Evolutionary conservation across 2,113 vertebrate genomes (phyloP), one percentile per base, ranked within the genome.

Genomic region (Rutilus rutilus): DNA sequence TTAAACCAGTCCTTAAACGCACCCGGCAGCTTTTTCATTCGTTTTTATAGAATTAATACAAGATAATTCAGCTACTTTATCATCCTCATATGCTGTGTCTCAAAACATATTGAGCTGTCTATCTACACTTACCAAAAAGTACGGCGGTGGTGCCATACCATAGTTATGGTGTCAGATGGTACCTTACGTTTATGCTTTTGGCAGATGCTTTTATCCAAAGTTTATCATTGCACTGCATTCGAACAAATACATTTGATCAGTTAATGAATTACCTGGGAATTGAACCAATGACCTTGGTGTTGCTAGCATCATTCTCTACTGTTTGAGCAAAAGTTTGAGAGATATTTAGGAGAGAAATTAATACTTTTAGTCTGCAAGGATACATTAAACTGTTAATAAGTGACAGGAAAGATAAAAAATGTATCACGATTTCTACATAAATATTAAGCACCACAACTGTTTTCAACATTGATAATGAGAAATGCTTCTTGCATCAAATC

Each of bases 1-100:
- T 83, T 83, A 73, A 69, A 33, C 64, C 0, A 69, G 67, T 39
- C 30, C 67, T 59, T 57, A 69, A 80, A 82, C 5, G 10, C 62
- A 82, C 36, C 42, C 21, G 23, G 36, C 12, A 78, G 54, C 11
- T 23, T 59, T n/a, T 57, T n/a, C 21, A 6, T 36, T 60, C 0
- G 15, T 30, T 27, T 75, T 6, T 27, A 33, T 17, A 12, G 39
- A 81, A 47, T 81, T 81, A 45, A 81, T 45, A 3, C 36, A 80
- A 45, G 23, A 25, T 39, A 39, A 39, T 59, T 60, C 3, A 42
- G 21, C 19, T 59, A 39, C 30, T 78, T 39, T 5, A 78, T 39
- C 27, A 59, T 36, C 9, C 27, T n/a, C 27, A 42, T 7, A 42
- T 0, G 6, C 33, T 39, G 52, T n/a, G 33, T 60, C 11, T 78